phyloP scores from a whole-genome alignment of 2,113 vertebrate species.

The Cynoglossus semilaevis region DNA sequence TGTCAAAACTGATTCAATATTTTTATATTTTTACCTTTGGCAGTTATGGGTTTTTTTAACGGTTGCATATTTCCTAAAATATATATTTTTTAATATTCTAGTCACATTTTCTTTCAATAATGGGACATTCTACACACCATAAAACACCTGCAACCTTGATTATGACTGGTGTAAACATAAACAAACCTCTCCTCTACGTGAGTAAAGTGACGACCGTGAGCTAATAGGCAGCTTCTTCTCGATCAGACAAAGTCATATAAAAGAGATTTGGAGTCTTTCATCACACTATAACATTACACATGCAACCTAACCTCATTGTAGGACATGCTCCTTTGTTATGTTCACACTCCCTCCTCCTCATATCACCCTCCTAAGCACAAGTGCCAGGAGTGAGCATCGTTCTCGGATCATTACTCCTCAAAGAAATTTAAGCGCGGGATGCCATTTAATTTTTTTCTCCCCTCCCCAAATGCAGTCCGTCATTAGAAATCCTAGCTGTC shows the following conservation, averaged over 20 bases:
- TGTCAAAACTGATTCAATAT: too few relatives aligned
- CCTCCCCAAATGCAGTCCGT: slow-evolving; percentile 93
- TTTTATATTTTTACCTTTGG: too few relatives aligned
- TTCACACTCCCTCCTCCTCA: slow-evolving; percentile 70
- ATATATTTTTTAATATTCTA: too few relatives aligned
- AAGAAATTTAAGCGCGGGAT: slow-evolving; percentile 99
- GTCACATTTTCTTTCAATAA: too few relatives aligned
- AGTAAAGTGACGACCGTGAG: not conserved
- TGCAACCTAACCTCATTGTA: slow-evolving; percentile 82
- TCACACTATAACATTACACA: slow-evolving; percentile 4
- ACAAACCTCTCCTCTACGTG: not conserved
- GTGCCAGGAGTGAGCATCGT: slow-evolving; percentile 97
- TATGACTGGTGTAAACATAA: not conserved
- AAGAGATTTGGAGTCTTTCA: not conserved
- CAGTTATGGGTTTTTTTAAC: too few relatives aligned
- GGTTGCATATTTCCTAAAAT: too few relatives aligned
- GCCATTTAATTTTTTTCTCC: slow-evolving; percentile 95
- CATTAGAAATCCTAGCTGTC: slow-evolving; percentile 99
- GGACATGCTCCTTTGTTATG: slow-evolving; percentile 96
- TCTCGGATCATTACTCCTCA: slow-evolving; percentile 99
- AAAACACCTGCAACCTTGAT: not conserved
- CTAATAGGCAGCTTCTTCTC: not conserved
- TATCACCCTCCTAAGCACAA: slow-evolving; percentile 74
- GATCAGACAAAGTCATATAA: not conserved
- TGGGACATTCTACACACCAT: too few relatives aligned